Evolutionary conservation across 2,888 invertebrate species (phyloP).

Genomic region (Horisme vitalbata): DNA sequence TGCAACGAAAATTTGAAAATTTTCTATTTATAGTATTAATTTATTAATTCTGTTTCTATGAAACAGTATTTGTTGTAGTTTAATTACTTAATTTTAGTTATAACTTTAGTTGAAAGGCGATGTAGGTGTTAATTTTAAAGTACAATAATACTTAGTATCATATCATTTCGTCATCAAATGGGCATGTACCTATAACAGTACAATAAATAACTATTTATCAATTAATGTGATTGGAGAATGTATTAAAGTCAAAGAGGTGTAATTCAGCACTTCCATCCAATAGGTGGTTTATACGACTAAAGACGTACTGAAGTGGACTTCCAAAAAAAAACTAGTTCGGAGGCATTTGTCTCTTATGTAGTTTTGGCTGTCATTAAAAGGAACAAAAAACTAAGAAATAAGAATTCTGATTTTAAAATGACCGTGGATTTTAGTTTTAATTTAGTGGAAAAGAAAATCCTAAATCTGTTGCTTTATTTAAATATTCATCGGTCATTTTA

Average conservation of each 20-base stretch:
- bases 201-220: constrained; percentile 56
- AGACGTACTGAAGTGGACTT: neutral
- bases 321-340: neutral
- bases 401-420: neutral
- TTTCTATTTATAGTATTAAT: constrained; percentile 33
- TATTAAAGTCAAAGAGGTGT: neutral
- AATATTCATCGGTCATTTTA: constrained; percentile 8
- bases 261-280: neutral
- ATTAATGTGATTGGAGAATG: constrained; percentile 16
- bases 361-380: too few relatives aligned
- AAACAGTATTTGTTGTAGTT: constrained; percentile 36
- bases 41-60: constrained; percentile 50
- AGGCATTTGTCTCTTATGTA: too few relatives aligned
- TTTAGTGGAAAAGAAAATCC: neutral
- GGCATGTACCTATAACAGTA: constrained; percentile 51
- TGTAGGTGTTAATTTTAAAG: constrained; percentile 35
- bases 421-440: neutral
- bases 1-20: constrained; percentile 61
- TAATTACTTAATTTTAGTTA: constrained; percentile 12
- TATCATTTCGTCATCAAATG: constrained; percentile 51
- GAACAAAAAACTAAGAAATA: neutral
- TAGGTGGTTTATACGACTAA: too few relatives aligned
- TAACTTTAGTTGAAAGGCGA: constrained; percentile 2
- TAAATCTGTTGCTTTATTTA: neutral
- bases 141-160: constrained; percentile 60